Evolutionary conservation across 2,888 invertebrate genomes (phyloP), one percentile per base, ranked within the genome.

Genomic region (Ochropacha duplaris): DNA sequence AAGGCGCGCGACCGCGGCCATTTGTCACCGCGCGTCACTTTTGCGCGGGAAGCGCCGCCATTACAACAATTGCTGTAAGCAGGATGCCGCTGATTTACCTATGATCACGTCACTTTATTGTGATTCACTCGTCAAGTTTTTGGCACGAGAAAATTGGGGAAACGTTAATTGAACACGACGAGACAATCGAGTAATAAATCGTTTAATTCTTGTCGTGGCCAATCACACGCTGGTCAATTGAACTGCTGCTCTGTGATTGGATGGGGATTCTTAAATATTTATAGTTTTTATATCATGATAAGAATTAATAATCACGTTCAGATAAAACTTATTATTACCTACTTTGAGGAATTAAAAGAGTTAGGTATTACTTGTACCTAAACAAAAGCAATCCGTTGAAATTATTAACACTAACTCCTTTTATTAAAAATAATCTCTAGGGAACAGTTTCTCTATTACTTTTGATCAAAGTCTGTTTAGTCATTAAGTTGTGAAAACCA

Each of bases 81-180:
- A 90, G 90, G 90, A 91, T 84, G 81, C 79, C 65, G 76, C 71
- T 80, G 85, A 84, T 88, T 89, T 87, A 72, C 78, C 79, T 77
- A 49, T 26, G 19, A 55, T 22, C 39, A 22, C 34, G 52, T 52
- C 52, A 52, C 52, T 28, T 44, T 49, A 52, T 34, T 28, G 31
- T 85, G 84, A 84, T 74, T 83, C 81, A 83, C 68, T 60, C 63
- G 62, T 71, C 60, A 54, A 66, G 66, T 72, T 80, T 81, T 85
- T 80, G 78, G 78, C 81, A 78, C 76, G 64, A 76, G 68, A 74
- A 76, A 79, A 75, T 78, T 79, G 65, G 78, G 74, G 67, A 76
- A 68, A 64, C 61, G 31, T 54, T 68, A 66, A 73, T 68, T 69
- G 63, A 44, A 44, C 9, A 2, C 19, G 54, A 54, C 39, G 56